A percentile compares a stretch with the other conserved stretches of the same genome.
Evolutionary conservation across 2,888 invertebrate species (phyloP).

Genomic region (Candidula unifasciata): DNA sequence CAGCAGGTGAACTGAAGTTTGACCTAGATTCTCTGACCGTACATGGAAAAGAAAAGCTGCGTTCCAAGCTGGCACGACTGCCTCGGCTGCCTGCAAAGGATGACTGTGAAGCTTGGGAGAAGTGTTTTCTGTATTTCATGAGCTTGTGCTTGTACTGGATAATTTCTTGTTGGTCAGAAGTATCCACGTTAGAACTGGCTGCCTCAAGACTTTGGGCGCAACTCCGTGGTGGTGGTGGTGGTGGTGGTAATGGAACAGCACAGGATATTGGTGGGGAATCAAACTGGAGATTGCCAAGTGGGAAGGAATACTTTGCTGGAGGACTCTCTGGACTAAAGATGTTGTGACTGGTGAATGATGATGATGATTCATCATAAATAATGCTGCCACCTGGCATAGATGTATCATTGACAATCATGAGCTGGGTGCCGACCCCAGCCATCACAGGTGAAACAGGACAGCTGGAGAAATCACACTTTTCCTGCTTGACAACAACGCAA

Average conservation of each 20-base stretch:
- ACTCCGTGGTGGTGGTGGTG: slow-evolving; percentile 3
- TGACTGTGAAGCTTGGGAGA: slow-evolving; percentile 22
- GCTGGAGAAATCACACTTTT: slow-evolving; percentile 28
- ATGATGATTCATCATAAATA: neutral
- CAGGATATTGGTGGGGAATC: neutral
- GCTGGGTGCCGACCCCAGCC: slow-evolving; percentile 15
- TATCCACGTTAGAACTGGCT: neutral
- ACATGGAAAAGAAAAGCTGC: slow-evolving; percentile 47
- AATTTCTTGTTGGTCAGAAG: neutral
- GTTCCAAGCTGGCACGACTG: slow-evolving; percentile 17
- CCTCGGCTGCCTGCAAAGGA: neutral
- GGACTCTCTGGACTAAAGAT: neutral
- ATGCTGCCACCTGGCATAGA: neutral
- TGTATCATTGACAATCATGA: neutral
- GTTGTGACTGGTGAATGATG: neutral
- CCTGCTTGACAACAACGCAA: slow-evolving; percentile 9
- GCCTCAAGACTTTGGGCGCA: neutral
- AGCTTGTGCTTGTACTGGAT: slow-evolving; percentile 46
- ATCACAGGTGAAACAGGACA: slow-evolving; percentile 30
- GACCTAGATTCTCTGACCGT: slow-evolving; percentile 37
- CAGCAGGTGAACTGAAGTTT: neutral
- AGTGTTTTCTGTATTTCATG: slow-evolving; percentile 45
- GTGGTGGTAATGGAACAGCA: neutral
- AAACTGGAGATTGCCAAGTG: slow-evolving; percentile 6
- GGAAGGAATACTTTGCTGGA: neutral